Evolutionary conservation across 2,113 vertebrate species (phyloP), one percentile per base, ranked within the genome.

Genomic region (Crotalus tigris): DNA sequence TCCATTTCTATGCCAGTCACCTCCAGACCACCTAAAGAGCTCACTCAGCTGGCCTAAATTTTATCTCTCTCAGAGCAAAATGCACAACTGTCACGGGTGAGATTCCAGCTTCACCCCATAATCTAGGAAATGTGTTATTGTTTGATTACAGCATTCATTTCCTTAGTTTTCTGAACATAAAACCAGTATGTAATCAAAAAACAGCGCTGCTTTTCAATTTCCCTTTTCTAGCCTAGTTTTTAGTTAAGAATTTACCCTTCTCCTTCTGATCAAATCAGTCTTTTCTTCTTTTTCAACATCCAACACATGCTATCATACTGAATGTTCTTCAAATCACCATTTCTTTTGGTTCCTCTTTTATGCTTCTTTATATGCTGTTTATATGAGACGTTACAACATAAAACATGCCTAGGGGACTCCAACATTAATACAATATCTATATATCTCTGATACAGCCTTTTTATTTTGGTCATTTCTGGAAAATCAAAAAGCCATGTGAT

Each of bases 111-210:
- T 53, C 90, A 91, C 6, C 4, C 19, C 92, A 90, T 94, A 33
- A 90, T 1, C 49, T 81, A 75, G 17, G 15, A 94, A 57, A 95
- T 90, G 94, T 39, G 91, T 69, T 90, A 86, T 29, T 94, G 64
- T 88, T 85, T 58, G 49, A 92, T 89, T 92, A 90, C 90, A 95
- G 92, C 85, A 88, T n/a, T 94, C 93, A 39, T 51, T 51, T 11
- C 3, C n/a, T 19, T 61, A 15, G 5, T 0, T 91, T 95, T 93
- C 87, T 92, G 93, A 94, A 94, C 91, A 6, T 92, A 95, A 89
- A 95, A 95, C 93, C 94, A 91, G 93, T 96, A 96, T 90, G 59
- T 93, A 92, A 95, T 96, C 94, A 97, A 95, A 96, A 94, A 96
- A 93, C 91, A 94, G 81, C 92, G 29, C n/a, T 95, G 94, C 93